These are phyloP conservation scores for Rhizomys pruinosus DNA, from an alignment of 2,113 vertebrate species.

Conservation along the genomic window DNA sequence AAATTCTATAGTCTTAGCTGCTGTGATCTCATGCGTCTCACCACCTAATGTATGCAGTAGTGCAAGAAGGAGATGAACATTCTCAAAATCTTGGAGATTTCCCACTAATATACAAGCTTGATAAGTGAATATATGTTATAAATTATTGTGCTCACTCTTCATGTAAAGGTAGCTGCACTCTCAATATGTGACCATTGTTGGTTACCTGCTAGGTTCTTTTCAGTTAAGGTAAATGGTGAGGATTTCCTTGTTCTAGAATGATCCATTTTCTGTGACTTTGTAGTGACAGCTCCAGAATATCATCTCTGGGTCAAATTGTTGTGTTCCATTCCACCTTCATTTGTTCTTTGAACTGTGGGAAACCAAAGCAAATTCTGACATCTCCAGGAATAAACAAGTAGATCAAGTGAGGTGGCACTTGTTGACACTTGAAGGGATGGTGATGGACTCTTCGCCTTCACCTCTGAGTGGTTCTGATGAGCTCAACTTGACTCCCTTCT, in stretches of 20 bases:
- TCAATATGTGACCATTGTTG: neutral
- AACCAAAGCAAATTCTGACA: neutral
- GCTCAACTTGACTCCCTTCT: neutral
- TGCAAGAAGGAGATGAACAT: neutral
- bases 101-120: neutral
- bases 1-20: neutral
- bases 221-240: neutral
- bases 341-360: neutral
- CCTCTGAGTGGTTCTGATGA: neutral
- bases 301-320: neutral
- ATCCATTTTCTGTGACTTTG: neutral
- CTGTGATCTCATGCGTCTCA: neutral
- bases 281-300: neutral
- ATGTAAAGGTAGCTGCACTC: neutral
- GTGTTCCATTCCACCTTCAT: neutral
- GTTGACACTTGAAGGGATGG: fast-evolving
- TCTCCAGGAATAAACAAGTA: slow-evolving; percentile 19
- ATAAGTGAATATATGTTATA: neutral
- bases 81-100: neutral
- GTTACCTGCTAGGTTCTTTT: neutral
- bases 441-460: neutral
- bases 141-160: neutral
- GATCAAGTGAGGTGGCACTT: slow-evolving; percentile 8
- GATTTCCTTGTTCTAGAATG: neutral
- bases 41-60: neutral